Base-by-base conservation (phyloP, 2,797 vertebrate genomes). In the Sus cebifrons region DNA sequence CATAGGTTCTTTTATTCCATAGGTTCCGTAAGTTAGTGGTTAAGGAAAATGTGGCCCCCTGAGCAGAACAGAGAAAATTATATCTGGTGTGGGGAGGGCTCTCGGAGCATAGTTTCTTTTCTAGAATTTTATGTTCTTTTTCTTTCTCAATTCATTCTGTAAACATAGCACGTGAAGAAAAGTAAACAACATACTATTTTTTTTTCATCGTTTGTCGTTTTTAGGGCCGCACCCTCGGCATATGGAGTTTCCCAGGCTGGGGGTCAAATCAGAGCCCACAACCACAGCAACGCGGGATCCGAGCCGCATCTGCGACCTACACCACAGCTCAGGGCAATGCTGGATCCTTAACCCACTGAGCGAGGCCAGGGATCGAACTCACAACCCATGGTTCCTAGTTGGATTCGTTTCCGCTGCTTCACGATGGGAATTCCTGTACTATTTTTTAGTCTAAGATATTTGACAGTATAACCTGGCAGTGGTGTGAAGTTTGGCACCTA, bases 111-210 rank as follows among this genome's bases (percentile, higher is more conserved):
- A 40, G 11, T 78, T 92, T 86, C 52, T 94, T 96, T 78, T 52
- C 27, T 77, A 77, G 83, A 94, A 87, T 90, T 83, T 94, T 77
- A 56, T 70, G 56, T 32, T 85, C 88, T 23, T 91, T 89, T 36
- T 64, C 73, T 85, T 84, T 88, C n/a, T 75, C 44, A 88, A 36
- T 67, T 78, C 25, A 62, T 86, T 15, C 16, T 85, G 40, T 87
- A 77, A 93, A 44, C 14, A 29, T 27, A 93, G 29, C 20, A 58
- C 40, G 78, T 75, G 49, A 95, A 60, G 25, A 73, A 89, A 79
- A 83, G 44, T 68, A n/a, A n/a, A 86, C 29, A 73, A 36, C 10
- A 1, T 20, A 32, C 32, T 32, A 32, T 32, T 32, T 32, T 32
- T 32, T 32, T 32, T 32, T 32, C 32, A 32, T 32, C 32, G 32